Conservation (phyloP, 2,113 vertebrate species). For the Dicaeum eximium region DNA sequence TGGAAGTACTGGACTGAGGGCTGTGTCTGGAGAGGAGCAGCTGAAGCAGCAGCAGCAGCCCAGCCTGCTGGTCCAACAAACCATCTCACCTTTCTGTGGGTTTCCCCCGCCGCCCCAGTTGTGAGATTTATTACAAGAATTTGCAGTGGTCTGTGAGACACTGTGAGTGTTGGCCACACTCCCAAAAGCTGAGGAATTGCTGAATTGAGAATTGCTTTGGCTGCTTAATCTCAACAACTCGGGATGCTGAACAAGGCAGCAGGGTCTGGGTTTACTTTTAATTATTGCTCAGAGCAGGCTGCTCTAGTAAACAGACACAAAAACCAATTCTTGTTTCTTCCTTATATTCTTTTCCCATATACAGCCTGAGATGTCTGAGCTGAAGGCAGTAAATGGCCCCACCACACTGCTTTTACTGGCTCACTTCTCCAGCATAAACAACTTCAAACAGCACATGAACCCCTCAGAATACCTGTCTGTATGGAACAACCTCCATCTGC, state of each 20-base stretch:
- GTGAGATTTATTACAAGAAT: conserved; percentile 47
- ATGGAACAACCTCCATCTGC: background rate
- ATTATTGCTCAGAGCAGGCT: background rate
- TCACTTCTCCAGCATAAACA: background rate
- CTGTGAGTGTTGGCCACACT: conserved; percentile 39
- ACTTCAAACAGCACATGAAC: background rate
- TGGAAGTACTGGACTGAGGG: background rate
- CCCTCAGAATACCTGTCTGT: background rate
- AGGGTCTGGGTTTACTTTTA: conserved; percentile 43
- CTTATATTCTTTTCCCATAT: background rate
- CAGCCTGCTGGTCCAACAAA: background rate
- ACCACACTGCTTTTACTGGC: background rate
- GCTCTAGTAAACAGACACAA: conserved; percentile 25
- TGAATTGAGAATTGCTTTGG: conserved; percentile 54
- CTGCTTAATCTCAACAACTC: conserved; percentile 12
- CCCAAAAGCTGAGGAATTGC: conserved; percentile 56
- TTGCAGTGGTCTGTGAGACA: conserved; percentile 41
- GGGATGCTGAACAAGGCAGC: conserved; percentile 26
- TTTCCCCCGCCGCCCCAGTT: background rate
- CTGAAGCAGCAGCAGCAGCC: background rate
- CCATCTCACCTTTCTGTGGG: conserved; percentile 8
- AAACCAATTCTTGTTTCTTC: background rate
- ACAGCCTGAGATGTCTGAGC: background rate
- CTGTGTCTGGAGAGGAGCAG: background rate
- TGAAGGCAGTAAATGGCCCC: background rate